phyloP scores from a whole-genome alignment of 2,797 vertebrate genomes.

The Gymnoscopelus braueri region DNA sequence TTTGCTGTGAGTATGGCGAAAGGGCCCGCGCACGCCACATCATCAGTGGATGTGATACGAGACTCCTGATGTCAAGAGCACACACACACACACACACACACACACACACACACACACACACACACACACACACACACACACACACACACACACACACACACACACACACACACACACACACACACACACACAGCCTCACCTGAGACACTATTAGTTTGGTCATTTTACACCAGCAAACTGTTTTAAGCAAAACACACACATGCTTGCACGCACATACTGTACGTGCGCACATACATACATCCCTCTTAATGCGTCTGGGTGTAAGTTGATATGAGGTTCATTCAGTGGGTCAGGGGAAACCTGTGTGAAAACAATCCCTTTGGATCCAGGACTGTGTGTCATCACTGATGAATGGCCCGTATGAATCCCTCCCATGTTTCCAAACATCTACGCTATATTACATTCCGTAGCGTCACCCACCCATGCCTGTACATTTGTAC shows the following conservation, averaged over 20 bases:
- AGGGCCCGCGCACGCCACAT: conserved; percentile 21
- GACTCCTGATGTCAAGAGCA: neutral
- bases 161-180: conserved; percentile 7
- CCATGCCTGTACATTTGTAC: no score
- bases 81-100: neutral
- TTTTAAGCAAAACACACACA: no score
- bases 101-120: neutral
- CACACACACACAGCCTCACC: neutral
- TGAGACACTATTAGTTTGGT: neutral
- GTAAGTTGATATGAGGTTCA: conserved; percentile 45
- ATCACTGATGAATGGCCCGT: conserved; percentile 11
- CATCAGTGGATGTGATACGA: conserved; percentile 27
- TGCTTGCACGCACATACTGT: neutral
- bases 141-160: neutral
- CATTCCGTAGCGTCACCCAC: neutral
- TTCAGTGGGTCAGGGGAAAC: conserved; percentile 18
- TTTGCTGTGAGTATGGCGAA: conserved; percentile 7
- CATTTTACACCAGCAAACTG: neutral
- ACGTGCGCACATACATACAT: conserved; percentile 3
- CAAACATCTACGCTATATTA: conserved; percentile 19
- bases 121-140: conserved; percentile 15
- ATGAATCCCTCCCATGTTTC: conserved; percentile 12
- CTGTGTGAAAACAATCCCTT: conserved; percentile 20
- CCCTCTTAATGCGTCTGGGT: conserved; percentile 23
- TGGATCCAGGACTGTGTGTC: neutral